phyloP scores from a whole-genome alignment of 2,113 vertebrate genomes.

The Crotalus horridus region DNA sequence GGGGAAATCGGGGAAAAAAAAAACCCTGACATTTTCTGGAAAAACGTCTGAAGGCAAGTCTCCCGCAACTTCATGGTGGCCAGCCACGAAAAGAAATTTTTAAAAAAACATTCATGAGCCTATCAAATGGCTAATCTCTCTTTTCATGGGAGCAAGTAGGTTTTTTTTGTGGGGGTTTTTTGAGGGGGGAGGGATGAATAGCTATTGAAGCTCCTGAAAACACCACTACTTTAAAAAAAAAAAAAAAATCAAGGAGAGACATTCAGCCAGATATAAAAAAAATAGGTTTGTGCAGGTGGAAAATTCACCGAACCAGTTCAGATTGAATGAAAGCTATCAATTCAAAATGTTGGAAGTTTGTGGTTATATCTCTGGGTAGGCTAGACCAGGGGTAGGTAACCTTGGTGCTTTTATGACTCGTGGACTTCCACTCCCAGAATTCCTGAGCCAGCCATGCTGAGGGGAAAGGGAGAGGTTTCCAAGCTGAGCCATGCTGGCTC shows the following conservation, averaged over 20 bases:
- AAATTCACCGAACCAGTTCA: background rate
- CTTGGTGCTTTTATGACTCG: too few species aligned
- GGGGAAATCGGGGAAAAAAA: constrained; percentile 43
- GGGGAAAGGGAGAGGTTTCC: too few species aligned
- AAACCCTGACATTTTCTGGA: constrained; percentile 38
- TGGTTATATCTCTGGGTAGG: background rate
- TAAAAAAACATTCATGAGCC: background rate
- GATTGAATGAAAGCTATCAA: background rate
- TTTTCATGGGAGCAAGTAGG: too few species aligned
- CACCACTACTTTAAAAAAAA: background rate
- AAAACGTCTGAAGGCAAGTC: background rate
- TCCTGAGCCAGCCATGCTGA: too few species aligned
- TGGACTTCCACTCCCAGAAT: too few species aligned
- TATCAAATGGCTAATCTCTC: background rate
- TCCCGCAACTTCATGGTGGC: background rate
- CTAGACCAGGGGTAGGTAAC: too few species aligned
- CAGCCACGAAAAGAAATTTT: background rate
- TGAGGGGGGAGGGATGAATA: background rate
- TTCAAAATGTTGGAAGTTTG: background rate
- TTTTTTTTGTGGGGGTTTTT: background rate
- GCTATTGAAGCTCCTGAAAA: background rate
- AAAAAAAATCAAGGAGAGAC: background rate
- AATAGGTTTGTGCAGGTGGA: background rate
- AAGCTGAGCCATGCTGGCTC: too few species aligned
- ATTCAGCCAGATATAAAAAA: background rate